Evolutionary conservation across 1,140 invertebrate genomes (phyloP), one percentile per base, ranked within the genome.

Genomic region (Caenorhabditis tropicalis): DNA sequence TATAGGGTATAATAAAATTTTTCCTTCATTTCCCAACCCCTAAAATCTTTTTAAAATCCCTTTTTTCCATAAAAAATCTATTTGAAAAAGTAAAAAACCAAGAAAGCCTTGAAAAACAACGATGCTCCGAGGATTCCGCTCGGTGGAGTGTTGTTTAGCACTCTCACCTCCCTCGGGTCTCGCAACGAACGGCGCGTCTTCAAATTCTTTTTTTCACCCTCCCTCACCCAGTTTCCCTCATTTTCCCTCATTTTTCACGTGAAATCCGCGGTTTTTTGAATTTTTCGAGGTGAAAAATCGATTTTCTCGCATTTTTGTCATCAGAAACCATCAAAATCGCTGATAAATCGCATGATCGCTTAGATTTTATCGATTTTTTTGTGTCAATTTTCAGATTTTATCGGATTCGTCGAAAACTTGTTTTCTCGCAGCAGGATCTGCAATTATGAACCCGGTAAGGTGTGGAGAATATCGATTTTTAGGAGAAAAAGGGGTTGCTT

Each of bases 171-270:
- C 16, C 21, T 10, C 5, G 65, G 65, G 65, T 74, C 79, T 81
- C 46, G 19, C 46, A 36, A 81, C 49, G 46, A 27, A 51, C 49
- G 79, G 49, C 79, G 79, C 49, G 46, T 51, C 79, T 51, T 81
- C 79, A 81, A 81, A 51, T 81, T 36, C 16, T 29, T 12, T 3
- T 81, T 51, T 49, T 53, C 39, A 27, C 9, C 1, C 43, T 27
- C 19, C 6, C 21, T 21, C 48, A 16, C 46, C 53, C 2, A 39
- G 16, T 29, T 43, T 58, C 29, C 27, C 53, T 39, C 53, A 58
- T 82, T 43, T 43, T 39, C 27, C 16, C 60, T n/a, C 21, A 46
- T 79, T 43, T 43, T 27, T 24, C 43, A 21, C 39, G 39, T 6
- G 12, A 43, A 43, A 43, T 6, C 5, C 39, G 39, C 79, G 27